A percentile compares a stretch with the other conserved stretches of the same genome.
Evolutionary conservation across 2,113 vertebrate genomes (phyloP).

Genomic region (Ceuthmochares aereus): DNA sequence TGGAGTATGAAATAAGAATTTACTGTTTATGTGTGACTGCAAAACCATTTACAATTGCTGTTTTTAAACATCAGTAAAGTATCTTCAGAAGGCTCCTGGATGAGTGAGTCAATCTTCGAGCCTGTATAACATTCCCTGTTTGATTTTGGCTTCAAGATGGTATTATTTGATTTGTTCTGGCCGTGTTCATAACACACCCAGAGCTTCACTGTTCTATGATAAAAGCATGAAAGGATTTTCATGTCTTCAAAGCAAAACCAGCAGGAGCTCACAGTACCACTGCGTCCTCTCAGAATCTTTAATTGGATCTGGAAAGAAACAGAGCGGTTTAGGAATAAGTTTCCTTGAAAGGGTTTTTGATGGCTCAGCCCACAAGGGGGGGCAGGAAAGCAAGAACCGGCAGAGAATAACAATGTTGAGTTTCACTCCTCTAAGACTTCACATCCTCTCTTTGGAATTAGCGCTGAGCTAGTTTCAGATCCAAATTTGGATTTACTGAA

Average conservation of each 20-base stretch:
- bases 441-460: not conserved
- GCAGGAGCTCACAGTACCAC: constrained; percentile 65
- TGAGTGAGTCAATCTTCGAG: not conserved
- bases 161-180: not conserved
- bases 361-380: not conserved
- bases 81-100: not conserved
- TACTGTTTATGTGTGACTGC: not conserved
- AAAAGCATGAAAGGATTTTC: constrained; percentile 68
- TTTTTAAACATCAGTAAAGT: not conserved
- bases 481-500: too few relatives aligned
- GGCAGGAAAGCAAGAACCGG: not conserved
- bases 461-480: too few relatives aligned
- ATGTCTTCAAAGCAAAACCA: constrained; percentile 74
- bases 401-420: not conserved
- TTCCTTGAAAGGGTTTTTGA: not conserved
- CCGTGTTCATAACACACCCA: constrained; percentile 55
- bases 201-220: constrained; percentile 60
- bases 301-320: constrained; percentile 64
- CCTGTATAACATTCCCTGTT: not conserved
- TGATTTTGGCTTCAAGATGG: not conserved
- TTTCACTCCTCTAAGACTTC: not conserved
- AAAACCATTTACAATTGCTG: not conserved
- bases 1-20: not conserved
- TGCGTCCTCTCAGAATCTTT: constrained; percentile 61
- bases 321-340: not conserved